Base-by-base conservation (phyloP, 2,797 vertebrate genomes). In the Aldrovandia affinis region DNA sequence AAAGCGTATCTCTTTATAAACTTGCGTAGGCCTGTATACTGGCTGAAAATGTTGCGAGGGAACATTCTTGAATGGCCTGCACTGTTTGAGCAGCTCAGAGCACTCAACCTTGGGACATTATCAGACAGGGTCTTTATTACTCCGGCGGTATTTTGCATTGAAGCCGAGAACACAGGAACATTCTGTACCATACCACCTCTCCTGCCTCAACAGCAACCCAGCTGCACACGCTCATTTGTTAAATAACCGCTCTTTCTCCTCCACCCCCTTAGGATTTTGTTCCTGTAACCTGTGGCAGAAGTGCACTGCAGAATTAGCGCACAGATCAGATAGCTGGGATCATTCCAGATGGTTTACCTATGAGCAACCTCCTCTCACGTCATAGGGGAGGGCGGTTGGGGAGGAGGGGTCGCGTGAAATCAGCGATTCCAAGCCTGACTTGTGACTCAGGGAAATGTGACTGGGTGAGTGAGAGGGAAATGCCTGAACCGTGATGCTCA, bases 21-120 rank as follows among this genome's bases (percentile, higher is more conserved):
- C 33, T 70, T 12, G 33, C 3, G 15, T 42, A 2, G 70, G 70
- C 39, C 70, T 25, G 7, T 25, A 39, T n/a, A n/a, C n/a, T 22
- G 39, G 20, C 70, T 25, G 39, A 9, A 25, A 9, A 10, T 25
- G 70, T 75, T 75, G 65, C 65, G 9, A 44, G 28, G 47, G 52
- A 3, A 80, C 52, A n/a, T 55, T 57, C 28, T 28, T 36, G 78
- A 80, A 80, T 33, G 78, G 33, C 44, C 28, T 50, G 47, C 47
- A 3, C 6, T 33, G 68, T 81, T 52, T 50, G 79, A 36, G 83
- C 68, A 47, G 65, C 52, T 85, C 44, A n/a, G 78, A 85, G 36
- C 70, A 50, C 83, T 86, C 63, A 82, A 61, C 79, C 84, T 85
- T 86, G 47, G 79, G 78, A 25, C 78, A 81, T 79, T 85, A 73